Evolutionary conservation across 2,888 invertebrate genomes (phyloP), one percentile per base, ranked within the genome.

Genomic region (Phymatocera aterrima): DNA sequence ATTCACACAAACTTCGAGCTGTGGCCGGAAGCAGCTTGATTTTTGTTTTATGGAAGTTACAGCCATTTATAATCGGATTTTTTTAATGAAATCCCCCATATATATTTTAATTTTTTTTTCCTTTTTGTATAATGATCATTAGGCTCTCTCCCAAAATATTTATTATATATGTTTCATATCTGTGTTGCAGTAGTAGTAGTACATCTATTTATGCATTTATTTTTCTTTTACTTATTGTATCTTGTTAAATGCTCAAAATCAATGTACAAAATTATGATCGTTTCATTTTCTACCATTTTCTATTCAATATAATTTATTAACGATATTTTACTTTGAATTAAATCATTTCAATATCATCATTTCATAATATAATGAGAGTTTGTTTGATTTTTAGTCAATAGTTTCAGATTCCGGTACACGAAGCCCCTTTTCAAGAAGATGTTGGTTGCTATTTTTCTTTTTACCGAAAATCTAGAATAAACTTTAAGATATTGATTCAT

Each of bases 261-360:
- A 72, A 72, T 72, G 72, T 51, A 72, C 72, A 72, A 72, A 72
- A 72, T 72, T 72, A 15, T n/a, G n/a, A n/a, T n/a, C n/a, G n/a
- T n/a, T n/a, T n/a, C n/a, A n/a, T n/a, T n/a, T n/a, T n/a, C n/a
- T n/a, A n/a, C n/a, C n/a, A n/a, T n/a, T 24, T 51, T 31, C 72
- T 72, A 72, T 72, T 4, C 48, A 51, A 37, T 37, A 64, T n/a
- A n/a, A 51, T n/a, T 61, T 61, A 18, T 12, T 4, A 64, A 24
- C 64, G 28, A 64, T 24, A 64, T 72, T 72, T 21, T 51, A 72
- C 48, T 31, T 28, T 34, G 72, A 72, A 72, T 72, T 34, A 51
- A 18, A n/a, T 72, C 51, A 3, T 21, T 72, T 8, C 48, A n/a
- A 51, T 51, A 8, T 15, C 10, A 48, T 34, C 34, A 72, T 34